Evolutionary conservation across 92 coral and sea anemone species (phyloP).

Genomic region (Micromussa lordhowensis): DNA sequence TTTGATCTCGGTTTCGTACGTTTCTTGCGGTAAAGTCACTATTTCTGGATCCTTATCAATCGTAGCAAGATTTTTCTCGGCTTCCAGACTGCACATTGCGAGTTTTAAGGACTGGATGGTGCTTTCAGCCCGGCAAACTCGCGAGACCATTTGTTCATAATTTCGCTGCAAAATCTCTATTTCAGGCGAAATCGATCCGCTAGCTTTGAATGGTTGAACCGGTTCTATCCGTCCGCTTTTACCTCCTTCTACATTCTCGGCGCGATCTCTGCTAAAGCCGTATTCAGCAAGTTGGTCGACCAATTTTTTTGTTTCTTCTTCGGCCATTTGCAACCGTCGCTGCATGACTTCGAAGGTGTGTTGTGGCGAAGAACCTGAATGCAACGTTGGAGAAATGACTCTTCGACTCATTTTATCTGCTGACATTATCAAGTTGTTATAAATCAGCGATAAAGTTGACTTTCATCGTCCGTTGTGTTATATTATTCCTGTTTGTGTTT

Average conservation of each 20-base stretch:
- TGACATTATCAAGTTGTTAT: background rate
- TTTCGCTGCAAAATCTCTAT: conserved; percentile 83
- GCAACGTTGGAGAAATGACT: conserved; percentile 84
- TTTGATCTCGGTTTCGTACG: conserved; percentile 85
- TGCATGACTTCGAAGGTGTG: conserved; percentile 96
- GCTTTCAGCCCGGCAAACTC: conserved; percentile 98
- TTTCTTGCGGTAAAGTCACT: conserved; percentile 76
- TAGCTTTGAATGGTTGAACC: conserved; percentile 82
- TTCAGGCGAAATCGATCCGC: conserved; percentile 64
- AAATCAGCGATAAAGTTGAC: background rate
- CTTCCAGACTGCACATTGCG: conserved; percentile 90
- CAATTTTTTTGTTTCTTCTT: conserved; percentile 92
- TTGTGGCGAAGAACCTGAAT: conserved; percentile 82
- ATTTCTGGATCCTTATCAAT: conserved; percentile 66
- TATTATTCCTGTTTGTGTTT: background rate
- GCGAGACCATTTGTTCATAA: conserved; percentile 88
- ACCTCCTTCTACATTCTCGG: conserved; percentile 48
- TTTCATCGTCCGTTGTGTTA: background rate
- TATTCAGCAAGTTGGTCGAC: conserved; percentile 90
- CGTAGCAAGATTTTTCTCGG: conserved; percentile 80
- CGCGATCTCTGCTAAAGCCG: conserved; percentile 84
- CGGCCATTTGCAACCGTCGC: conserved; percentile 91
- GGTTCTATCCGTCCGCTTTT: conserved; percentile 82
- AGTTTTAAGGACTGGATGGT: conserved; percentile 96
- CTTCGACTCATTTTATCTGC: conserved; percentile 39